A percentile compares a stretch with the other conserved stretches of the same genome.
These are phyloP conservation scores for Spinus olivaceus DNA, from an alignment of 2,797 vertebrate genomes.

Conservation along the genomic window DNA sequence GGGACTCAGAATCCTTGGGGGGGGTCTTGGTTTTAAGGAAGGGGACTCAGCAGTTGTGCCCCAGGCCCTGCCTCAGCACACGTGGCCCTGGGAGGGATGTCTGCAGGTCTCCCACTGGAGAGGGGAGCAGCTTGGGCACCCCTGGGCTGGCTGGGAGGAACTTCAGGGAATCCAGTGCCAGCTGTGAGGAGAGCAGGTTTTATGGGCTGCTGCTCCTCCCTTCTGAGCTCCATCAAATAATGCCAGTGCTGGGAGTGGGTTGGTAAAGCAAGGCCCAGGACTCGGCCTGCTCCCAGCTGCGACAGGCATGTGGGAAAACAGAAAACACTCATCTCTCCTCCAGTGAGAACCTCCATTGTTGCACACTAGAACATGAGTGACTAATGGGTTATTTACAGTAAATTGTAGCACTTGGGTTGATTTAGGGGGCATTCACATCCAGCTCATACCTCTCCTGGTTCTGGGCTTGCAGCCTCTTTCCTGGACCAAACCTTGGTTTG, in stretches of 20 bases:
- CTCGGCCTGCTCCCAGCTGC: not conserved
- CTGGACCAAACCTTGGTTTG: not conserved
- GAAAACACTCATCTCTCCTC: not conserved
- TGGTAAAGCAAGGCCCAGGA: not conserved
- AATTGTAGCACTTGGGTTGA: not conserved
- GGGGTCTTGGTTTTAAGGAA: not conserved
- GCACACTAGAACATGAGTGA: not conserved
- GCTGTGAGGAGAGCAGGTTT: not conserved
- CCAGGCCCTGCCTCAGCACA: not conserved
- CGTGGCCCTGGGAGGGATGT: not conserved
- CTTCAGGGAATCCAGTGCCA: not conserved
- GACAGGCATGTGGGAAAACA: not conserved
- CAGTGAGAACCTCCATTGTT: not conserved
- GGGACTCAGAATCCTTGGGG: not conserved
- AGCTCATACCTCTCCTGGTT: not conserved
- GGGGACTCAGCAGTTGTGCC: not conserved
- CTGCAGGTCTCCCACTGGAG: not conserved
- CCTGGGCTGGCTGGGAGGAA: not conserved
- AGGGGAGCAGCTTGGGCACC: not conserved
- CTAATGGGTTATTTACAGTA: not conserved
- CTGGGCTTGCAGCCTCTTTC: not conserved
- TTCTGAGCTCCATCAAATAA: not conserved
- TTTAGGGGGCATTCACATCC: not conserved
- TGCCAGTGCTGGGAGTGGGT: not conserved
- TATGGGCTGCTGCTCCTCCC: not conserved